These are phyloP conservation scores for Varanus salvator DNA, from an alignment of 2,113 vertebrate genomes.

Conservation along the genomic window DNA sequence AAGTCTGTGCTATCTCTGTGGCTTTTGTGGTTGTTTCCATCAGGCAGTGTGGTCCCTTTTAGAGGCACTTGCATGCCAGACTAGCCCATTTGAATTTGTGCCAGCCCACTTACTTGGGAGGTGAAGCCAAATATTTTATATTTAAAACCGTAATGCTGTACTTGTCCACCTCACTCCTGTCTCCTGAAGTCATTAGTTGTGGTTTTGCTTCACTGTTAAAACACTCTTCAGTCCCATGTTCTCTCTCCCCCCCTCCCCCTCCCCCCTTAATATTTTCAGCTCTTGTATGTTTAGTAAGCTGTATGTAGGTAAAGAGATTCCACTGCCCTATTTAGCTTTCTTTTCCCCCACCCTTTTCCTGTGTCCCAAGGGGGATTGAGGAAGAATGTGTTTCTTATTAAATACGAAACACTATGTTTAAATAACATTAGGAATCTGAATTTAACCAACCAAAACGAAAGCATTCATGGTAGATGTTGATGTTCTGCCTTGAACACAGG, in stretches of 20 bases:
- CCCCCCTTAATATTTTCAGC: constrained; percentile 65
- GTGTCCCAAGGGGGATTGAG: constrained; percentile 56
- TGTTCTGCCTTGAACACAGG: constrained; percentile 35
- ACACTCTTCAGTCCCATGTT: constrained; percentile 68
- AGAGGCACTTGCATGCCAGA: constrained; percentile 79
- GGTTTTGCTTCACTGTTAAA: constrained; percentile 85
- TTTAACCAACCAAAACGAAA: constrained; percentile 41
- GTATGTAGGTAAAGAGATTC: constrained; percentile 59
- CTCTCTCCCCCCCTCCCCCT: constrained; percentile 17
- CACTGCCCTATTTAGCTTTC: constrained; percentile 69
- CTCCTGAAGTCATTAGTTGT: constrained; percentile 84
- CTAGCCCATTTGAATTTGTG: constrained; percentile 80
- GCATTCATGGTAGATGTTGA: constrained; percentile 53
- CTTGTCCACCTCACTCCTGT: constrained; percentile 84
- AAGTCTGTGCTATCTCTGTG: constrained; percentile 75
- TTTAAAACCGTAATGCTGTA: constrained; percentile 79
- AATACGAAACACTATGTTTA: constrained; percentile 57
- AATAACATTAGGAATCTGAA: constrained; percentile 52
- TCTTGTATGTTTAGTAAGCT: constrained; percentile 72
- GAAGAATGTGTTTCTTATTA: constrained; percentile 77
- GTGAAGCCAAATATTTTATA: constrained; percentile 83
- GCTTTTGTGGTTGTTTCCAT: constrained; percentile 84
- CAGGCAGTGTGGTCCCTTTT: constrained; percentile 85
- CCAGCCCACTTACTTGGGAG: constrained; percentile 82
- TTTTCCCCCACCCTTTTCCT: constrained; percentile 36